phyloP scores from a whole-genome alignment of 2,888 invertebrate species.

The Villa cingulata region DNA sequence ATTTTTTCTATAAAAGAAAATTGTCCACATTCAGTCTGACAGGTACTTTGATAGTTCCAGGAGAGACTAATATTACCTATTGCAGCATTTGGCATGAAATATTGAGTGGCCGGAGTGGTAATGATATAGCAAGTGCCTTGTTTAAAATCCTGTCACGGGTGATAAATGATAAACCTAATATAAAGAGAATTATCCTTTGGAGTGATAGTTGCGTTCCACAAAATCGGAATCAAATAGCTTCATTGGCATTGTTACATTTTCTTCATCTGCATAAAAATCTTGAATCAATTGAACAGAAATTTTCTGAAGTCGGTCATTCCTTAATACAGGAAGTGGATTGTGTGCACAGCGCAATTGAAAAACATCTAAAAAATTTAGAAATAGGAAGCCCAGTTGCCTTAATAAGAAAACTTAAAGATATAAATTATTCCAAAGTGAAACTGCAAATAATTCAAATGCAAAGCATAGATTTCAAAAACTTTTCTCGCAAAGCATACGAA shows the following conservation, averaged over 20 bases:
- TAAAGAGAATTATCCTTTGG: not conserved
- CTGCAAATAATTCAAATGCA: too few relatives aligned
- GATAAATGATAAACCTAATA: not conserved
- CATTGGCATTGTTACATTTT: not conserved
- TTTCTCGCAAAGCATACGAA: too few relatives aligned
- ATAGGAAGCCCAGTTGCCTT: not conserved
- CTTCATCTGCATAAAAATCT: not conserved
- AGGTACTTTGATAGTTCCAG: not conserved
- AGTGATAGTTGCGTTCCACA: not conserved
- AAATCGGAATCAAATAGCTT: not conserved
- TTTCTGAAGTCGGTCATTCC: not conserved
- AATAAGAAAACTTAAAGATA: too few relatives aligned
- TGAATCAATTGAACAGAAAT: not conserved
- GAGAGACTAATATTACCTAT: not conserved
- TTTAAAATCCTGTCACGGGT: not conserved
- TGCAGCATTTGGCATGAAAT: not conserved
- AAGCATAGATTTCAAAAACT: too few relatives aligned
- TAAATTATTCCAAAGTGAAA: too few relatives aligned
- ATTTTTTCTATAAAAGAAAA: conserved; percentile 1
- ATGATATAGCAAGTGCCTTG: not conserved
- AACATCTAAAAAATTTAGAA: not conserved
- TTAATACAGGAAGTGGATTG: not conserved
- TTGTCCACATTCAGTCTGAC: not conserved
- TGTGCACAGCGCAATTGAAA: too few relatives aligned
- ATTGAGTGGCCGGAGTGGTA: not conserved